Conservation (phyloP, 2,888 invertebrate genomes). For the Apodemia zela region DNA sequence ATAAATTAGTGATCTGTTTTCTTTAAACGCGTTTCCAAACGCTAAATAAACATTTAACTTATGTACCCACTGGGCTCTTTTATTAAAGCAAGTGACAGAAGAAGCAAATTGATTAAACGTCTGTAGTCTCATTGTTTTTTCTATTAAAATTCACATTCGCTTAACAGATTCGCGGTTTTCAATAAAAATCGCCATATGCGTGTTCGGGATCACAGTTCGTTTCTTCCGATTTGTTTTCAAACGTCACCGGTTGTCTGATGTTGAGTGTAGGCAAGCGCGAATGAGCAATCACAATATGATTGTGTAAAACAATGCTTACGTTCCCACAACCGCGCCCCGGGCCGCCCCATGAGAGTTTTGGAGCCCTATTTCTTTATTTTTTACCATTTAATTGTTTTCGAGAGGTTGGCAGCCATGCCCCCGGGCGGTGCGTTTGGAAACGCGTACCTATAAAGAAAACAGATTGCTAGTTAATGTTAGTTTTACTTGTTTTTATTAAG, state of each 20-base stretch:
- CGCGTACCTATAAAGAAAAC: constrained; percentile 25
- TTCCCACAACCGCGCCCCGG: constrained; percentile 67
- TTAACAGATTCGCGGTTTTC: constrained; percentile 15
- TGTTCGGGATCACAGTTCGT: constrained; percentile 40
- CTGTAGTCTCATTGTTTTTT: constrained; percentile 4
- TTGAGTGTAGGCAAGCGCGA: constrained; percentile 39
- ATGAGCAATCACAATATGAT: constrained; percentile 51
- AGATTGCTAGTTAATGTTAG: constrained; percentile 26
- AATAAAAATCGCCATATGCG: constrained; percentile 42
- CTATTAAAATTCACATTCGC: neutral
- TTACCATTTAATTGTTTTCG: constrained; percentile 68
- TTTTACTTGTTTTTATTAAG: constrained; percentile 25
- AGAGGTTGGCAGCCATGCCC: constrained; percentile 64
- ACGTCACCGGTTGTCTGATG: constrained; percentile 37
- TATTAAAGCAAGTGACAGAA: neutral
- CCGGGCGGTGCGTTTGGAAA: constrained; percentile 43
- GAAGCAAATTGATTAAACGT: neutral
- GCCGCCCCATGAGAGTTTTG: constrained; percentile 41
- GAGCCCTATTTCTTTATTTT: constrained; percentile 48
- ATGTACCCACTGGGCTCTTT: neutral
- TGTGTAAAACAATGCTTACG: constrained; percentile 53
- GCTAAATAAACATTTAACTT: neutral
- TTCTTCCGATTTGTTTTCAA: constrained; percentile 38
- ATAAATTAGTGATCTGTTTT: too few relatives aligned
- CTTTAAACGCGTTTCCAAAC: neutral